These are phyloP conservation scores for Meteorus colon DNA, from an alignment of 2,888 invertebrate genomes.

Conservation along the genomic window DNA sequence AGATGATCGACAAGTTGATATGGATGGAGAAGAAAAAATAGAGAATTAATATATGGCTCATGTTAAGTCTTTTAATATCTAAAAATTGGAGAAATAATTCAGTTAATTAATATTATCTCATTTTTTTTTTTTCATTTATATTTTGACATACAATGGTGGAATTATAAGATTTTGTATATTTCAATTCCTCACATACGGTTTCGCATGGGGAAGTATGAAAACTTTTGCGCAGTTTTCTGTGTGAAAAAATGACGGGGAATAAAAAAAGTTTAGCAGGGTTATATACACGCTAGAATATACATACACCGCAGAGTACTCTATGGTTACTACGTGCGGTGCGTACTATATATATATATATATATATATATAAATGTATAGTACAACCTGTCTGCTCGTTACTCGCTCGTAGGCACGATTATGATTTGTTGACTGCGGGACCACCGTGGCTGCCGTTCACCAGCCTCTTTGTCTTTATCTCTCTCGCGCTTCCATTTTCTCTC, in stretches of 20 bases:
- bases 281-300: background rate
- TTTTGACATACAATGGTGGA: too few relatives aligned
- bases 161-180: too few relatives aligned
- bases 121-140: too few relatives aligned
- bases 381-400: constrained; percentile 60
- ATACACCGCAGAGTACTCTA: background rate
- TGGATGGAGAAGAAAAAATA: constrained; percentile 1
- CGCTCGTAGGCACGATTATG: constrained; percentile 69
- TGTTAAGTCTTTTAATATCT: too few relatives aligned
- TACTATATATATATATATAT: background rate
- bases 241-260: background rate
- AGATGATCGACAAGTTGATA: background rate
- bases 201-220: background rate
- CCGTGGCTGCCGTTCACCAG: constrained; percentile 56
- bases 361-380: constrained; percentile 26
- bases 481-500: background rate
- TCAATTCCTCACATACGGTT: background rate
- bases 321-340: background rate
- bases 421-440: constrained; percentile 68
- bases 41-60: background rate
- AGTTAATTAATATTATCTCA: too few relatives aligned
- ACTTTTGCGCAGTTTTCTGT: background rate
- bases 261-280: background rate
- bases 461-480: constrained; percentile 39
- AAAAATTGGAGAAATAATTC: too few relatives aligned